Evolutionary conservation across 2,888 invertebrate species (phyloP).

Genomic region (Isotomurus palustris): DNA sequence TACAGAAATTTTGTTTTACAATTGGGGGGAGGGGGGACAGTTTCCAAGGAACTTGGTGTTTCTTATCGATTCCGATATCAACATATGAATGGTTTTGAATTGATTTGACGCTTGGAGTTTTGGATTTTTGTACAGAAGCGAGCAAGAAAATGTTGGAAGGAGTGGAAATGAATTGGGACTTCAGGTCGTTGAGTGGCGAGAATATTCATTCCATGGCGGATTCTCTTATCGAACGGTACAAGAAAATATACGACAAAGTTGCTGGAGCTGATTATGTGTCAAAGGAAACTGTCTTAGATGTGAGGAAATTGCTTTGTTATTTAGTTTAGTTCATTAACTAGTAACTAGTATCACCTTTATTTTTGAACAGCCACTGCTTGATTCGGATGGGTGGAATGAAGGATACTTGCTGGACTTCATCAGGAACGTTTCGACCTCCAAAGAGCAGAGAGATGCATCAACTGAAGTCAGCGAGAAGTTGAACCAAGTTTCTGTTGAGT

Average conservation of each 20-base stretch:
- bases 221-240: constrained; percentile 39
- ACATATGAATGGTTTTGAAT: no score
- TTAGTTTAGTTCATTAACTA: not conserved
- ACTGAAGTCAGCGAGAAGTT: constrained; percentile 52
- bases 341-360: not conserved
- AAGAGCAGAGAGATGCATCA: constrained; percentile 51
- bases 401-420: constrained; percentile 51
- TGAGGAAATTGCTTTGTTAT: constrained; percentile 14
- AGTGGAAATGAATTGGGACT: no score
- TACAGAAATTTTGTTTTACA: no score
- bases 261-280: constrained; percentile 37
- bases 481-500: constrained; percentile 53
- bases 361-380: constrained; percentile 49
- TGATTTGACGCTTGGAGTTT: no score
- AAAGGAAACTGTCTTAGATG: constrained; percentile 47
- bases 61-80: no score
- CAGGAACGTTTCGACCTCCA: constrained; percentile 51
- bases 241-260: constrained; percentile 41
- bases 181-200: no score
- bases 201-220: no score
- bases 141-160: no score
- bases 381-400: constrained; percentile 48
- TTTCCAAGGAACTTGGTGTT: no score
- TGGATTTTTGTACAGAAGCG: no score
- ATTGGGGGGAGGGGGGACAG: no score